Evolutionary conservation across 1,140 invertebrate genomes (phyloP), one percentile per base, ranked within the genome.

Genomic region (Oryzaephilus surinamensis): DNA sequence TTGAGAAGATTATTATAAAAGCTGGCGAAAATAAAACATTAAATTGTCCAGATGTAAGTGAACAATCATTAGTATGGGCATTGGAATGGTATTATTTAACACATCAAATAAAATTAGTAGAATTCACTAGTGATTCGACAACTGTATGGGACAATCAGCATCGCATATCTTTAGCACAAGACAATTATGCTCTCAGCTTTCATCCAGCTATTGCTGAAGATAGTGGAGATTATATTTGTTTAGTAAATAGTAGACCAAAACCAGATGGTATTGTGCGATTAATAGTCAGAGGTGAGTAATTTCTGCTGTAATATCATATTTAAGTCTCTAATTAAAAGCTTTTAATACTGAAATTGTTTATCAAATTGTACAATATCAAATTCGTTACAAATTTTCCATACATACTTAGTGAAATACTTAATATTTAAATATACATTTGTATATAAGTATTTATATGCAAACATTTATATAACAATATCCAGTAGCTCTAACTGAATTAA

Each of bases 11-110:
- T 24, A 63, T 71, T 41, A 70, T 72, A 12, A 70, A 76, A 47
- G 74, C 77, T n/a, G 76, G 76, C 28, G 68, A 70, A 39, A 78
- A 78, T 57, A 65, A 76, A 36, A 74, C 72, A 24, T 56, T 79
- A 45, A 62, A 69, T 20, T 79, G 76, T 63, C 76, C 77, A 2
- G 76, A 76, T 8, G 74, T 77, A 23, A 74, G 69, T 32, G 72
- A 76, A 54, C 66, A 72, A 44, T 76, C 76, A 6, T 54, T 78
- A 49, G 71, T 80, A 44, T 58, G 70, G 47, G 71, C 67, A 34
- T 59, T 80, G 41, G 75, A 76, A 49, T 79, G 77, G 77, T 58
- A 64, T 26, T 67, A 66, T 24, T 26, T 52, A 38, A 44, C 46
- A 11, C 38, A 45, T 28, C 48, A 48, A 24, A 45, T 60, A 16